These are phyloP conservation scores for Hydractinia symbiolongicarpus DNA, from an alignment of 30 jellyfish, hydroid and myxozoan species.

Conservation along the genomic window DNA sequence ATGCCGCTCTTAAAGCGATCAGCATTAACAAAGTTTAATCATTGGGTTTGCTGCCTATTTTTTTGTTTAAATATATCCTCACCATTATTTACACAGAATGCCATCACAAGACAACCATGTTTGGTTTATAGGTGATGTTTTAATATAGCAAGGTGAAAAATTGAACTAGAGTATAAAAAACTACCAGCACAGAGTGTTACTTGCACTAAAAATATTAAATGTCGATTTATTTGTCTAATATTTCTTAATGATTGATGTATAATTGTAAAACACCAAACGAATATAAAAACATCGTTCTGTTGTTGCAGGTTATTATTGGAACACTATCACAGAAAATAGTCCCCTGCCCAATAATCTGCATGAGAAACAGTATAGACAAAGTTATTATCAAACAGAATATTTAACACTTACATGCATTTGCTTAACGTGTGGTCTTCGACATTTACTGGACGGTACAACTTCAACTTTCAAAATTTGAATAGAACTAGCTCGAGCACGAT, in stretches of 20 bases:
- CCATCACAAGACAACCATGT: no score
- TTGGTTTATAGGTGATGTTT: background rate
- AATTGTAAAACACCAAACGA: no score
- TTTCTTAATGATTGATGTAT: no score
- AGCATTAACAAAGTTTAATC: no score
- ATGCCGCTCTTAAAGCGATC: no score
- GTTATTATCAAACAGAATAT: no score
- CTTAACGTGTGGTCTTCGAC: constrained; percentile 78
- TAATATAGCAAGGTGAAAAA: constrained; percentile 26
- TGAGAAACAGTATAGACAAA: no score
- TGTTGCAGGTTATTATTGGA: constrained; percentile 80
- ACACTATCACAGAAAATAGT: constrained; percentile 21
- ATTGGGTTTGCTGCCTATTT: no score
- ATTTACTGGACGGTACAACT: constrained; percentile 73
- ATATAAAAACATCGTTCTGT: background rate
- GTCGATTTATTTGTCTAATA: no score
- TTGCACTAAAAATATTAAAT: constrained; percentile 17
- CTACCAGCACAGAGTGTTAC: constrained; percentile 29
- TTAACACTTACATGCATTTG: constrained; percentile 78
- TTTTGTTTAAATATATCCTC: no score
- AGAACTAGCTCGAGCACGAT: constrained; percentile 96
- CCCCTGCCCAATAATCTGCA: constrained; percentile 64
- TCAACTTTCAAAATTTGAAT: constrained; percentile 87
- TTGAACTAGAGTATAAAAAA: constrained; percentile 22
- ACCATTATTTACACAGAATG: no score